Conservation (phyloP, 2,888 invertebrate genomes). For the Octonoba sinensis region DNA sequence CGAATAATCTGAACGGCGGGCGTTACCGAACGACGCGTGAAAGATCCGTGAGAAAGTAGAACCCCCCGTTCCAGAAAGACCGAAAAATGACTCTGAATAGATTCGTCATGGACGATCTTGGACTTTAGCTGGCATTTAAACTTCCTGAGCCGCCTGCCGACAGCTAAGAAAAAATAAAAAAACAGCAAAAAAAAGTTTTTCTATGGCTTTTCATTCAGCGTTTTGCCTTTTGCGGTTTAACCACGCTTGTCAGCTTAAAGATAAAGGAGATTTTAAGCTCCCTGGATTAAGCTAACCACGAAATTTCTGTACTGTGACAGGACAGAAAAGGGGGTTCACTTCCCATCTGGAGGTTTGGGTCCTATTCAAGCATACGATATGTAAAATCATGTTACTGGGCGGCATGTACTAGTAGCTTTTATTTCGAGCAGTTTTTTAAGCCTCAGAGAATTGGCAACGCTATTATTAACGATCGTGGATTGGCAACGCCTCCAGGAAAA, state of each 20-base stretch:
- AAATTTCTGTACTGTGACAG: constrained; percentile 13
- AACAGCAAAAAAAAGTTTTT: constrained; percentile 1
- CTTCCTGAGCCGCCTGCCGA: constrained; percentile 33
- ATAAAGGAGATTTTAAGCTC: constrained; percentile 45
- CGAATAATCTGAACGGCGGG: constrained; percentile 1
- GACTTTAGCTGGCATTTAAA: constrained; percentile 40
- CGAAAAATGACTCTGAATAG: constrained; percentile 31
- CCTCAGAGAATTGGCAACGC: constrained; percentile 27
- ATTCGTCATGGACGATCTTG: constrained; percentile 52
- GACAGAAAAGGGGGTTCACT: constrained; percentile 1
- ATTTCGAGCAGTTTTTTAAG: constrained; percentile 9
- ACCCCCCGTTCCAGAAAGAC: constrained; percentile 1
- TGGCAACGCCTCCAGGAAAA: constrained; percentile 19
- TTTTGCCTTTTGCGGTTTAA: constrained; percentile 26
- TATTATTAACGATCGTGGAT: constrained; percentile 17
- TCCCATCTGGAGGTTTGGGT: constrained; percentile 46
- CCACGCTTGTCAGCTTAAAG: constrained; percentile 58
- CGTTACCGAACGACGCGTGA: constrained; percentile 9
- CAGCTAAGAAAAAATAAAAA: constrained; percentile 24
- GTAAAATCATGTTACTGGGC: constrained; percentile 39
- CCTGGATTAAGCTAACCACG: constrained; percentile 58
- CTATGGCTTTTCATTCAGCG: constrained; percentile 36
- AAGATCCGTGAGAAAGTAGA: constrained; percentile 55
- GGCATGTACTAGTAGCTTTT: constrained; percentile 24
- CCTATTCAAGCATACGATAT: constrained; percentile 33